Conservation (phyloP, 1,140 invertebrate genomes). For the Lucilia cuprina region DNA sequence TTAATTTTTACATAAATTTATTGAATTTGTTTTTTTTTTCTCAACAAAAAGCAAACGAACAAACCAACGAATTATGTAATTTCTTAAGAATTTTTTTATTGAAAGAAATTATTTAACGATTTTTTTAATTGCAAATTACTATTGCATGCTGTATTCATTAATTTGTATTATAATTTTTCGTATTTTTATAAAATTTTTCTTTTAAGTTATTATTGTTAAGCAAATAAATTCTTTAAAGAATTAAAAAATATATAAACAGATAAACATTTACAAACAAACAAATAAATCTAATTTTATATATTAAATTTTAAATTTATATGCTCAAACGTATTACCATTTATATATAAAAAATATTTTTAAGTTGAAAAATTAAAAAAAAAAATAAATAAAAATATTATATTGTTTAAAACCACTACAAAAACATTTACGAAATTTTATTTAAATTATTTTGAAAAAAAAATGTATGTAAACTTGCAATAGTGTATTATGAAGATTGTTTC, state of each 20-base stretch:
- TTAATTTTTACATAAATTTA: constrained; percentile 18
- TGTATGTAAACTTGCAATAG: too few relatives aligned
- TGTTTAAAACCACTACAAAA: constrained; percentile 19
- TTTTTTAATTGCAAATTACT: not conserved
- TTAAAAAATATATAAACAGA: not conserved
- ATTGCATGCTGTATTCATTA: not conserved
- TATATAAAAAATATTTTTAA: not conserved
- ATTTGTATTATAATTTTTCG: not conserved
- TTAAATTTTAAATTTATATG: not conserved
- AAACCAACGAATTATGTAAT: constrained; percentile 36
- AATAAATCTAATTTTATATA: not conserved
- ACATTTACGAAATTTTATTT: not conserved
- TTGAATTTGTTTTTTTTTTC: not conserved
- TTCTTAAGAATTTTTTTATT: not conserved
- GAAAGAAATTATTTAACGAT: not conserved
- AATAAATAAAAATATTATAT: not conserved
- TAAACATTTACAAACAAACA: not conserved
- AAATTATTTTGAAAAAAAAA: too few relatives aligned
- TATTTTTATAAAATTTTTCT: not conserved
- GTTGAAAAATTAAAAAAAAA: not conserved
- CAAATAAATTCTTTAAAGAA: not conserved
- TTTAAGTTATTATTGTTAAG: not conserved
- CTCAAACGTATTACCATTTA: not conserved
- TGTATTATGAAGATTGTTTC: too few relatives aligned
- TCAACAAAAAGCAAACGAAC: constrained; percentile 36